Base-by-base conservation (phyloP, 2,888 invertebrate species). In the Phytoseiulus persimilis region DNA sequence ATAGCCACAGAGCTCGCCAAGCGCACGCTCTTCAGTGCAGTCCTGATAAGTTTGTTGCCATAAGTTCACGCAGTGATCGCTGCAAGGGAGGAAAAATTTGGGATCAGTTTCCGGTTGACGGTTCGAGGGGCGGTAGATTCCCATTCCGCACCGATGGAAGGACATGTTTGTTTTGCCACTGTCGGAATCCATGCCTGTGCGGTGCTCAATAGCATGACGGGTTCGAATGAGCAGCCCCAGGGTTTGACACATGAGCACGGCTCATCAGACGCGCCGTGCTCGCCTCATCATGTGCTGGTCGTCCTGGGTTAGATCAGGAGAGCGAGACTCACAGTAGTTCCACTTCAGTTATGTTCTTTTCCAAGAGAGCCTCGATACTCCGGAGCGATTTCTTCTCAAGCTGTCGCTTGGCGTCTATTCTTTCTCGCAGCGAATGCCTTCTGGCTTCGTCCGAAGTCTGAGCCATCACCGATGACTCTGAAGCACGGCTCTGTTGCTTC, bases 21-120 rank as follows among this genome's bases (percentile, higher is more conserved):
- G 32, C 18, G 87, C 87, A 28, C 87, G 87, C 31, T 87, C 87
- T 18, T 87, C 87, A 28, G 87, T 87, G 0, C 87, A 87, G 18
- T 87, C 87, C 33, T 87, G 87, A 32, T 87, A 87, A 39, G 33
- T 33, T 32, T 87, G 87, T 32, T 87, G 87, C 87, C 87, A 87
- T 14, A 87, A 14, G 28, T 39, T 87, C 9, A n/a, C 23, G n/a
- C 87, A 87, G 6, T 87, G 87, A 9, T 87, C 87, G 14, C 87
- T 87, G 87, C 9, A 87, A 39, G 39, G 39, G 9, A 39, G n/a
- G n/a, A n/a, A n/a, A n/a, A n/a, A n/a, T n/a, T n/a, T n/a, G n/a
- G n/a, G n/a, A n/a, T n/a, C n/a, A n/a, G n/a, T n/a, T n/a, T n/a
- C n/a, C n/a, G n/a, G n/a, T n/a, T n/a, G n/a, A n/a, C n/a, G n/a